Evolutionary conservation across 1,140 invertebrate species (phyloP).

Genomic region (Lordiphosa collinella): DNA sequence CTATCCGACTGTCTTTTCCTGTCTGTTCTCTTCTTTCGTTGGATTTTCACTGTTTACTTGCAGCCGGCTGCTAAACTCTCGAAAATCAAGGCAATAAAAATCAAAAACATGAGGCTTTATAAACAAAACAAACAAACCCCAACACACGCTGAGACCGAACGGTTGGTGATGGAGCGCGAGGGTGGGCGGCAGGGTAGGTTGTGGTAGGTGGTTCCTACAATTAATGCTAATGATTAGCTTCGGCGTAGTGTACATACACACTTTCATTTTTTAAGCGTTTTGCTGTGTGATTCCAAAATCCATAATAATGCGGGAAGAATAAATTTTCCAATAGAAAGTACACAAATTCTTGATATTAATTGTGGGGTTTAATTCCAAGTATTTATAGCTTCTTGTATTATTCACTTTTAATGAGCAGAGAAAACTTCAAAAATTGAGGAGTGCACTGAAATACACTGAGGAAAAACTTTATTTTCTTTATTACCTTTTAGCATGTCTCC

Average conservation of each 20-base stretch:
- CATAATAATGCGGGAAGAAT: slow-evolving; percentile 16
- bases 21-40: slow-evolving; percentile 31
- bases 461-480: neutral
- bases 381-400: slow-evolving; percentile 43
- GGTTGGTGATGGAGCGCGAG: slow-evolving; percentile 9
- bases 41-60: slow-evolving; percentile 54
- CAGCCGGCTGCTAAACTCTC: slow-evolving; percentile 24
- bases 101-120: slow-evolving; percentile 71
- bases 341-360: neutral
- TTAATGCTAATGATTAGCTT: slow-evolving; percentile 62
- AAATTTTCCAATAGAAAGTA: slow-evolving; percentile 13
- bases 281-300: slow-evolving; percentile 12
- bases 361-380: slow-evolving; percentile 10
- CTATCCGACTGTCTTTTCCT: slow-evolving; percentile 10
- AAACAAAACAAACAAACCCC: slow-evolving; percentile 67
- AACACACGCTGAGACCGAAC: neutral
- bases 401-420: slow-evolving; percentile 61
- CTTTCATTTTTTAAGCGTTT: neutral
- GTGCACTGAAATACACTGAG: neutral
- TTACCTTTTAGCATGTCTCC: too few species aligned
- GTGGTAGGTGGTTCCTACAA: slow-evolving; percentile 18
- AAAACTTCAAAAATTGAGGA: slow-evolving; percentile 40
- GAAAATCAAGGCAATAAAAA: slow-evolving; percentile 48
- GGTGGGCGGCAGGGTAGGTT: neutral
- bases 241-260: slow-evolving; percentile 14